Percentiles rank a stretch among this genome's conserved stretches.
Conservation (phyloP, 2,888 invertebrate species). For the Stenurella melanura region DNA sequence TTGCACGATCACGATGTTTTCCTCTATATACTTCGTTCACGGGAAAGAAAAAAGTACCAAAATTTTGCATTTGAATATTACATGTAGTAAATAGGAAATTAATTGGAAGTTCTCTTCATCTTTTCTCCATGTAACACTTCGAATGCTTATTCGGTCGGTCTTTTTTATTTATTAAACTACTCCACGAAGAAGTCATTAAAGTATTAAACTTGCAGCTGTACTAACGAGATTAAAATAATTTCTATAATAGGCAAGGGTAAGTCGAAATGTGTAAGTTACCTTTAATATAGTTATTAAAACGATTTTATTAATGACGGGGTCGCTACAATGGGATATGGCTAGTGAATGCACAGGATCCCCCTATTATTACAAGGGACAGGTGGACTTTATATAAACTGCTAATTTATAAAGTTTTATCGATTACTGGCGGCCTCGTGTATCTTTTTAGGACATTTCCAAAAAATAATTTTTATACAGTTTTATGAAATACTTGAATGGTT, state of each 20-base stretch:
- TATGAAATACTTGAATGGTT: no score
- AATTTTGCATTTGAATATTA: no score
- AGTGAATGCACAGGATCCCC: background rate
- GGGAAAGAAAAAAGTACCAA: no score
- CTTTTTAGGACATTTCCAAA: background rate
- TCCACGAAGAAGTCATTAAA: slow-evolving; percentile 59
- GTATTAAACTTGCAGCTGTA: slow-evolving; percentile 54
- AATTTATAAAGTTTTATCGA: background rate
- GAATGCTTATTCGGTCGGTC: slow-evolving; percentile 20
- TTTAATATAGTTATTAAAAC: slow-evolving; percentile 62
- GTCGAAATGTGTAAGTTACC: slow-evolving; percentile 37
- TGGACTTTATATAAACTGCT: background rate
- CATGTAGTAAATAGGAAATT: no score
- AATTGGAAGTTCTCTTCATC: no score
- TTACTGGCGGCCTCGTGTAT: background rate
- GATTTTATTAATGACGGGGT: slow-evolving; percentile 61
- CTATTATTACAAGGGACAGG: slow-evolving; percentile 4
- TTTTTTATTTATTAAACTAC: slow-evolving; percentile 39
- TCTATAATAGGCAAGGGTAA: background rate
- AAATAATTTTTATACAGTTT: background rate
- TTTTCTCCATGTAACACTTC: no score
- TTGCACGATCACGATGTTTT: no score
- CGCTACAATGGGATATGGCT: background rate
- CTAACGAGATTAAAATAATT: slow-evolving; percentile 58
- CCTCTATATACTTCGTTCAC: no score